Evolutionary conservation across 2,797 vertebrate genomes (phyloP).

Genomic region (Erethizon dorsatum): DNA sequence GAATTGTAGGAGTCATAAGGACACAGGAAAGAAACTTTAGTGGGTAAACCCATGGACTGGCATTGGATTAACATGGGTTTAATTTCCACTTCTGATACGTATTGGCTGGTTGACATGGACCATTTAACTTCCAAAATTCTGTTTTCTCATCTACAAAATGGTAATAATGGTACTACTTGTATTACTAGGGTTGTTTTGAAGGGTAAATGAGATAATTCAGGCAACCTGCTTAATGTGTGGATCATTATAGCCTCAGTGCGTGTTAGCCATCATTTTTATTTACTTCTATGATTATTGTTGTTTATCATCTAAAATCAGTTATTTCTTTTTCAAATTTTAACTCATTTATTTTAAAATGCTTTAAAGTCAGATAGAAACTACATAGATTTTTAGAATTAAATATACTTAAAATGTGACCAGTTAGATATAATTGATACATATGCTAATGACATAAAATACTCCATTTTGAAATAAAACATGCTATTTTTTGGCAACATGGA

Average conservation of each 20-base stretch:
- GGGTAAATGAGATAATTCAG: background rate
- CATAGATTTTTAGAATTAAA: background rate
- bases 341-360: slow-evolving; percentile 43
- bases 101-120: background rate
- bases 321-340: background rate
- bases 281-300: background rate
- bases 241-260: background rate
- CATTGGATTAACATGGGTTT: background rate
- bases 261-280: background rate
- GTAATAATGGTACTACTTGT: background rate
- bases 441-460: background rate
- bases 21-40: background rate
- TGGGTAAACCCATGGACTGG: background rate
- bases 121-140: slow-evolving; percentile 8
- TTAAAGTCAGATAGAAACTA: background rate
- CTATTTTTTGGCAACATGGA: background rate
- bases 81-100: background rate
- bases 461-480: background rate
- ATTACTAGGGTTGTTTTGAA: background rate
- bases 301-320: background rate
- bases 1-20: background rate
- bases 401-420: background rate
- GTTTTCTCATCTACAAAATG: slow-evolving; percentile 14
- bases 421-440: background rate
- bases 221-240: slow-evolving; percentile 50